phyloP scores from a whole-genome alignment of 2,888 invertebrate genomes.

The Saturnia pavonia region DNA sequence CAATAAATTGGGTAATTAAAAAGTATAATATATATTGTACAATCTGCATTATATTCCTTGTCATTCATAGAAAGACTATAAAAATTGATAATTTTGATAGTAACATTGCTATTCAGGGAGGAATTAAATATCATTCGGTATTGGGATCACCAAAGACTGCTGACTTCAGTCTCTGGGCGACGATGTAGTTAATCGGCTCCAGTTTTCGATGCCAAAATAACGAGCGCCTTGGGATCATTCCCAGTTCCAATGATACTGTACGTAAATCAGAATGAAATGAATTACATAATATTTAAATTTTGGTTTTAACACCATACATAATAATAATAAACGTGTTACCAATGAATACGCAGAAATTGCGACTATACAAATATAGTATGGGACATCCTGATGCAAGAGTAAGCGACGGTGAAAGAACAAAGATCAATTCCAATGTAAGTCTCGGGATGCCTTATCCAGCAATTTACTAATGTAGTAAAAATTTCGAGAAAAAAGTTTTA shows the following conservation, averaged over 20 bases:
- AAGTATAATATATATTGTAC: neutral
- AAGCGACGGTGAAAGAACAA: neutral
- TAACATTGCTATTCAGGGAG: conserved; percentile 4
- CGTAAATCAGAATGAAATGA: conserved; percentile 12
- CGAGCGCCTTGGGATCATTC: conserved; percentile 42
- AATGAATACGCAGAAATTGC: neutral
- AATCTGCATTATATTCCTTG: neutral
- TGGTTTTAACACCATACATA: neutral
- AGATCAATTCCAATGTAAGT: neutral
- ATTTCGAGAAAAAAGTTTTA: no score
- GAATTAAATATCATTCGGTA: conserved; percentile 10
- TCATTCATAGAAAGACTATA: neutral
- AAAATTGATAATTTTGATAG: neutral
- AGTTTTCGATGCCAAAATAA: conserved; percentile 44
- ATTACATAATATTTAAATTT: neutral
- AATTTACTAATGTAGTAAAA: no score
- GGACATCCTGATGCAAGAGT: neutral
- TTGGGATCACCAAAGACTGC: conserved; percentile 27
- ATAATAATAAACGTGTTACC: neutral
- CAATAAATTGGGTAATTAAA: no score
- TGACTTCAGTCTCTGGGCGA: conserved; percentile 37
- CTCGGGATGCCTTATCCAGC: no score
- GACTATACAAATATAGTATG: neutral
- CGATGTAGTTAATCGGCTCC: conserved; percentile 42
- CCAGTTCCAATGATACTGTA: conserved; percentile 25